Percentiles rank a stretch among this genome's conserved stretches.
Conservation (phyloP, 23 tunicate genomes). For the Ascidia mentula region DNA sequence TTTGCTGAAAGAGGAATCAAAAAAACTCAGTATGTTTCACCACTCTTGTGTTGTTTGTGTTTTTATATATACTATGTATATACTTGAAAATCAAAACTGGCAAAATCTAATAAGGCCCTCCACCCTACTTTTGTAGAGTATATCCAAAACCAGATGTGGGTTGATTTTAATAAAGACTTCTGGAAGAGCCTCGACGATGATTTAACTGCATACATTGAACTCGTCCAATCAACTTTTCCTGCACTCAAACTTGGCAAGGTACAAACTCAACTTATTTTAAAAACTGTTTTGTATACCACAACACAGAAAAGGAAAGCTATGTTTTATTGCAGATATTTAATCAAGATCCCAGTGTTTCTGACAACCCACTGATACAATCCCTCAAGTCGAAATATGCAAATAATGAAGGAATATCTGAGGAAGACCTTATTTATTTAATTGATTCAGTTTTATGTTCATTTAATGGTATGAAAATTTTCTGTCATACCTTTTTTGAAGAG, state of each 20-base stretch:
- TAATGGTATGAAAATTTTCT: too few species aligned
- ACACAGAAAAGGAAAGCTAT: not conserved
- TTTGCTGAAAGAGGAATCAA: not conserved
- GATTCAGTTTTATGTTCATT: not conserved
- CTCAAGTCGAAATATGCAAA: not conserved
- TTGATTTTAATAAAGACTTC: conserved; percentile 13
- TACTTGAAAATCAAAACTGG: too few species aligned
- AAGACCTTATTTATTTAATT: not conserved
- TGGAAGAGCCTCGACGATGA: conserved; percentile 21
- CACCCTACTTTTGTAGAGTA: conserved; percentile 17
- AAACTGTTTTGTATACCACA: too few species aligned
- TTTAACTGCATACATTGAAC: conserved; percentile 2
- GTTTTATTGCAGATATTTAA: not conserved
- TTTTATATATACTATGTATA: not conserved
- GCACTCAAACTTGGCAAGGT: conserved; percentile 25
- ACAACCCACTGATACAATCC: not conserved
- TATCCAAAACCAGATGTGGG: conserved; percentile 17
- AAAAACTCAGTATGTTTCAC: not conserved
- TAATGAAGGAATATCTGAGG: not conserved
- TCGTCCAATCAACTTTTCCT: not conserved
- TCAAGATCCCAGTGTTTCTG: not conserved
- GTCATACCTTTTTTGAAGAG: too few species aligned
- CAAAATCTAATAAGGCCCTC: too few species aligned
- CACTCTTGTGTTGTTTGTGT: not conserved
- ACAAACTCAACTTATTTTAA: too few species aligned